Evolutionary conservation across 2,797 vertebrate species (phyloP), one percentile per base, ranked within the genome.

Genomic region (Lacerta bilineata): DNA sequence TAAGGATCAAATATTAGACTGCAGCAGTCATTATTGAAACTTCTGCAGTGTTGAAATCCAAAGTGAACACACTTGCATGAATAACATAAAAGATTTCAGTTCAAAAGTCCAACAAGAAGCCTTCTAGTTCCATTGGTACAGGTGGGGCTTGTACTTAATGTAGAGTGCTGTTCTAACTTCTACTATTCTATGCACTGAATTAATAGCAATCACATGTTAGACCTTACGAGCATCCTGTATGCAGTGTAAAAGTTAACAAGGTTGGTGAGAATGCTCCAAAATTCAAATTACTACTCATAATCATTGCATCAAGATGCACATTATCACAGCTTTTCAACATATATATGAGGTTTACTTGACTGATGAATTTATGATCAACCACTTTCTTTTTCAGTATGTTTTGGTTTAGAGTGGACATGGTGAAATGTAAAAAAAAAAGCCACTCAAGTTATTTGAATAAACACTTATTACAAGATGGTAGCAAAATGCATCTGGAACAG

Each of bases 1-100:
- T 82, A 91, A 91, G 39, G 74, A 90, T 93, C 41, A 88, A 20
- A 64, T 90, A 87, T 55, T 76, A 36, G 86, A 66, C 85, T 91
- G 80, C 77, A 87, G 91, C 88, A 68, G 84, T 43, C 83, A 59
- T 89, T 81, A 78, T 69, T 93, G 66, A 88, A 93, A 77, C 25
- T 88, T 43, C 77, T 82, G 87, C 90, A 85, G 76, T 61, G 77
- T 55, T 64, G 13, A 84, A 68, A 18, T 61, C 61, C 89, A 61
- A 89, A 85, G 50, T 80, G 46, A 0, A 0, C 84, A 81, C 78
- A 89, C 3, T 88, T 84, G 83, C 68, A 78, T n/a, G 1, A 50
- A 77, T 89, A 0, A 39, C 61, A 83, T 87, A 13, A 41, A 59
- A 50, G 68, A 82, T 61, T 13, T 76, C 87, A 71, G 43, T 84